Base-by-base conservation (phyloP, 2,113 vertebrate genomes). In the Plecturocebus donacophilus region DNA sequence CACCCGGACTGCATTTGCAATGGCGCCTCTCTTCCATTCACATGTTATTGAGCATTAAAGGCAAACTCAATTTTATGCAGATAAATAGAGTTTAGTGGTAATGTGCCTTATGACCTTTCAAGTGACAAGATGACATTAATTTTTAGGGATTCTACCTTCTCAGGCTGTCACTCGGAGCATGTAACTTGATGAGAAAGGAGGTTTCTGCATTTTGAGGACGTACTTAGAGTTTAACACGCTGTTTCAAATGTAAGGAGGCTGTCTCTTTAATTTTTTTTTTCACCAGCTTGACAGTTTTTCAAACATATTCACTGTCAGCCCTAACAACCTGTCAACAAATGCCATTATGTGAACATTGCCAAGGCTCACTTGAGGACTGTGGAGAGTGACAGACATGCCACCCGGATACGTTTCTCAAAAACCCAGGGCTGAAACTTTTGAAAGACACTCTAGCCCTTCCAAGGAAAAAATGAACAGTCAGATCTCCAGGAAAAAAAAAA, bases 331-430 rank as follows among this genome's bases (percentile, higher is more conserved):
- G 99, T 99, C 99, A 99, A 99, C 98, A 99, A 98, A 98, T 99
- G 99, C 99, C 99, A 98, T 98, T 99, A 99, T 99, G 98, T 98
- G 99, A 98, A 98, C 99, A 99, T 99, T 98, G 98, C 99, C 98
- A 98, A 98, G 98, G 98, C 98, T 99, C 98, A 98, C 99, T 98
- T 98, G 98, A 99, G 99, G 98, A 98, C 99, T 99, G 99, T 98
- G 98, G 99, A 98, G 99, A 99, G 99, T 99, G 99, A 99, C 99
- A 99, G 99, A 98, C 98, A 99, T 99, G 99, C 99, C 99, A 99
- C 99, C 99, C 98, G 97, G 99, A 99, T 99, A 99, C 99, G 98
- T 98, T 98, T 98, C 98, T 99, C 98, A 99, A 98, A 99, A 99
- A 98, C 98, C 98, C 98, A 98, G 97, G 98, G 98, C 98, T 99